These are phyloP conservation scores for Pogonocichla stellata DNA, from an alignment of 2,113 vertebrate species.

Conservation along the genomic window DNA sequence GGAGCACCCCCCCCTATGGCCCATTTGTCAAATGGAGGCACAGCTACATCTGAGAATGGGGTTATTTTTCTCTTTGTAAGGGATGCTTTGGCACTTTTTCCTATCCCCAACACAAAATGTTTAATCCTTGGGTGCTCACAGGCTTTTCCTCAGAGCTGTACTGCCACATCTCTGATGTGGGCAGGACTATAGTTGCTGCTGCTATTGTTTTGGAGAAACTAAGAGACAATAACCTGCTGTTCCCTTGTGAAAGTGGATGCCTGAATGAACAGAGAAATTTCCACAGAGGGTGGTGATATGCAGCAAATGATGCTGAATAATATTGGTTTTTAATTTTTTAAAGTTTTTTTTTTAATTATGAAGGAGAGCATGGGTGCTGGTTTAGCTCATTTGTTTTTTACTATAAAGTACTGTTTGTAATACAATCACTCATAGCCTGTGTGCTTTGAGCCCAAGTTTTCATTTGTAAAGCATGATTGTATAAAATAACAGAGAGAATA, in stretches of 20 bases:
- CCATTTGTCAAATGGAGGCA: neutral
- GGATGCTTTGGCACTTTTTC: neutral
- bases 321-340: too few species aligned
- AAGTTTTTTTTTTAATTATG: neutral
- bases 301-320: neutral
- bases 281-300: neutral
- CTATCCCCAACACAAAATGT: neutral
- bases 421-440: neutral
- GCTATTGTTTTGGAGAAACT: neutral
- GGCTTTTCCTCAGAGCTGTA: neutral
- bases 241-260: neutral
- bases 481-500: neutral
- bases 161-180: neutral
- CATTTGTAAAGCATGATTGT: neutral
- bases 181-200: neutral
- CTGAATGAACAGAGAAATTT: neutral
- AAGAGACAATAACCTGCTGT: neutral
- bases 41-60: neutral
- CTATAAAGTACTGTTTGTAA: neutral
- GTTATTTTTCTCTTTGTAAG: neutral
- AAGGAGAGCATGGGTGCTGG: neutral
- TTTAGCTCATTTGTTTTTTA: neutral
- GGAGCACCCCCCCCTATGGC: neutral
- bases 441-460: neutral
- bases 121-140: neutral